Percentiles rank a stretch among this genome's conserved stretches.
phyloP scores from a whole-genome alignment of 2,888 invertebrate species.

The Sphecodes monilicornis region DNA sequence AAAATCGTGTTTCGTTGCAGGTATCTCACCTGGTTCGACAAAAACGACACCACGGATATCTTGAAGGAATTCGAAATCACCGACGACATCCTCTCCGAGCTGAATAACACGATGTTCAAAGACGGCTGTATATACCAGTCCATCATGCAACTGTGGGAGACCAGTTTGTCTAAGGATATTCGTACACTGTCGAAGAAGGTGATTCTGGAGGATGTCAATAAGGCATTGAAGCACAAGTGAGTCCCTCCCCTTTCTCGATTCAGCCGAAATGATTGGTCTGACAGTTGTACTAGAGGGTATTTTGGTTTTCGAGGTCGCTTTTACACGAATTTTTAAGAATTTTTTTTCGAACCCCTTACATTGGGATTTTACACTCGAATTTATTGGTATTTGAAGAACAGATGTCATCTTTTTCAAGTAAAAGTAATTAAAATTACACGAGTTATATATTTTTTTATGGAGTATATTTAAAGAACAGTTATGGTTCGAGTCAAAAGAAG shows the following conservation, averaged over 20 bases:
- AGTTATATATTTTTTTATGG: no score
- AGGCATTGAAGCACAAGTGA: slow-evolving; percentile 75
- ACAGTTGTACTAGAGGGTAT: no score
- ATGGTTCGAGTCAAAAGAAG: no score
- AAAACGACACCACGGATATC: slow-evolving; percentile 56
- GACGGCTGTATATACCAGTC: slow-evolving; percentile 81
- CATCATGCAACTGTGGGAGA: slow-evolving; percentile 79
- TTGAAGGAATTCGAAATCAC: slow-evolving; percentile 62
- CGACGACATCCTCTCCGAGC: slow-evolving; percentile 63
- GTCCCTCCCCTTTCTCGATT: slow-evolving; percentile 33
- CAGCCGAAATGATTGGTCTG: neutral
- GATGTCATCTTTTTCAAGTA: no score
- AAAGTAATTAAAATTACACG: no score
- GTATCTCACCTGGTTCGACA: slow-evolving; percentile 80
- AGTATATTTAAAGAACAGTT: no score
- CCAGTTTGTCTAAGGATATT: slow-evolving; percentile 58
- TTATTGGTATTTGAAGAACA: no score
- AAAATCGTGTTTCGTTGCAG: slow-evolving; percentile 56
- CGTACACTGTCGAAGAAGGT: slow-evolving; percentile 70
- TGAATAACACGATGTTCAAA: slow-evolving; percentile 72
- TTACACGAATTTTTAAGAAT: no score
- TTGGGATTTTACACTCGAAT: no score
- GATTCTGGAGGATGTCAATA: slow-evolving; percentile 75
- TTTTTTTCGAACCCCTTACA: no score
- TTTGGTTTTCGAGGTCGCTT: no score